A percentile compares a stretch with the other conserved stretches of the same genome.
These are phyloP conservation scores for Apotomis capreana DNA, from an alignment of 2,888 invertebrate genomes.

Conservation along the genomic window DNA sequence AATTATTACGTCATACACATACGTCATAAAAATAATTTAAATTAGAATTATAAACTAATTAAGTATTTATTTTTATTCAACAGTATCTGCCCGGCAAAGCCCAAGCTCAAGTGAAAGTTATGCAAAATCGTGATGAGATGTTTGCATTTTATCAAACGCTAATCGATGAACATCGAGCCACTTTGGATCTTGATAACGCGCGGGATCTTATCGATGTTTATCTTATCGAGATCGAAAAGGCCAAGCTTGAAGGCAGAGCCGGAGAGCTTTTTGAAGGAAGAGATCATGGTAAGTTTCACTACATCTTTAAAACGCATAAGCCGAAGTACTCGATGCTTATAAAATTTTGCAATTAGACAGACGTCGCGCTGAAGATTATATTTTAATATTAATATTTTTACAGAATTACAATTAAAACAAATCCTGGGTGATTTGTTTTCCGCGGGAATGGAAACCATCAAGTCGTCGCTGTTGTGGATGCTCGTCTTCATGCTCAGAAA, in stretches of 20 bases:
- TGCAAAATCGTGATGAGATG: slow-evolving; percentile 92
- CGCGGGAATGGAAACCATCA: slow-evolving; percentile 97
- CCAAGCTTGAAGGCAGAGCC: slow-evolving; percentile 89
- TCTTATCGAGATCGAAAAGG: slow-evolving; percentile 92
- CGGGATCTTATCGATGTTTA: slow-evolving; percentile 94
- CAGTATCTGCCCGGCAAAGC: slow-evolving; percentile 85
- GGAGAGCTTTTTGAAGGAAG: slow-evolving; percentile 91
- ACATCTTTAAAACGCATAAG: neutral
- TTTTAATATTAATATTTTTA: slow-evolving; percentile 47
- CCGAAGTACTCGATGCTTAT: neutral
- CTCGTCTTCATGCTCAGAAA: slow-evolving; percentile 94
- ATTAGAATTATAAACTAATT: neutral
- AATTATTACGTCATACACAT: neutral
- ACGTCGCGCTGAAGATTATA: neutral
- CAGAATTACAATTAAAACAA: slow-evolving; percentile 95
- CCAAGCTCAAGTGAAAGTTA: slow-evolving; percentile 84
- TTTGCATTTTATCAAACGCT: slow-evolving; percentile 92
- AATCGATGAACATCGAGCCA: slow-evolving; percentile 90
- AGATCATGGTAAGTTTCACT: slow-evolving; percentile 88
- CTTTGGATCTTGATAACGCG: slow-evolving; percentile 89
- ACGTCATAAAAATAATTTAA: neutral
- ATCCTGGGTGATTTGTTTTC: slow-evolving; percentile 95
- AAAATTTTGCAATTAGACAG: neutral
- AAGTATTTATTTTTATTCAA: slow-evolving; percentile 42
- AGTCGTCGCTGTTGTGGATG: slow-evolving; percentile 94